Conservation (phyloP, 2,113 vertebrate species). For the Chascanopsetta lugubris region DNA sequence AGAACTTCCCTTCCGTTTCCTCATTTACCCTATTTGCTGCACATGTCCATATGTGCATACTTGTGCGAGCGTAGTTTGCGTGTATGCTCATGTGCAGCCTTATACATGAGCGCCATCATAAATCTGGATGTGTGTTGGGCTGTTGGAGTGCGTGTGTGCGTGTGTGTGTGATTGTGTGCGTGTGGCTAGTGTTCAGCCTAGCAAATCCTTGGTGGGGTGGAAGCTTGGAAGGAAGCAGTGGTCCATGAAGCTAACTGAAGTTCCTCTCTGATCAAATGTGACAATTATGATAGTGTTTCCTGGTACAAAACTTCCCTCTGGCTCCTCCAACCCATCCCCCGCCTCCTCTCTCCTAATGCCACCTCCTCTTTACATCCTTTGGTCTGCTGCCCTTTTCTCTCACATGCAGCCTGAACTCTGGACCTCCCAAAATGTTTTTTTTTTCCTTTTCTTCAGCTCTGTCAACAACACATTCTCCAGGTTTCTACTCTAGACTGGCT, state of each 20-base stretch:
- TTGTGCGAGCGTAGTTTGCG: slow-evolving; percentile 8
- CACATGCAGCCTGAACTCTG: slow-evolving; percentile 16
- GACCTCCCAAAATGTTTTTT: slow-evolving; percentile 12
- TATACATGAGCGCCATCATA: slow-evolving; percentile 18
- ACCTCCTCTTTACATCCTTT: slow-evolving; percentile 51
- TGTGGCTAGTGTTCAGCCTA: slow-evolving; percentile 40
- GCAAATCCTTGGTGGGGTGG: slow-evolving; percentile 44
- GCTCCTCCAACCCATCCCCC: slow-evolving; percentile 37
- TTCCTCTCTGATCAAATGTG: slow-evolving; percentile 77
- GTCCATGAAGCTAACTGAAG: slow-evolving; percentile 65
- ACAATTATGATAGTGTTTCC: slow-evolving; percentile 77
- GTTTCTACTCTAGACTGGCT: background rate
- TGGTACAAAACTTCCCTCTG: slow-evolving; percentile 63
- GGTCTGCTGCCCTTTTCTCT: slow-evolving; percentile 40
- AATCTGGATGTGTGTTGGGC: slow-evolving; percentile 13
- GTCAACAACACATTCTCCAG: background rate
- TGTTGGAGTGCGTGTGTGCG: slow-evolving; percentile 1
- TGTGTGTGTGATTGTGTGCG: slow-evolving; percentile 23
- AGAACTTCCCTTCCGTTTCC: background rate
- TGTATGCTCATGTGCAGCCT: background rate
- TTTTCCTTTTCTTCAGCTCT: too few relatives aligned
- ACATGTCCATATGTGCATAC: slow-evolving; percentile 14
- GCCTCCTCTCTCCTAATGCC: slow-evolving; percentile 37
- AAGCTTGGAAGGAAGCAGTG: slow-evolving; percentile 56
- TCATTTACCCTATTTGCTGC: background rate